Conservation (phyloP, 2,888 invertebrate genomes). For the Rhogogaster chlorosoma region DNA sequence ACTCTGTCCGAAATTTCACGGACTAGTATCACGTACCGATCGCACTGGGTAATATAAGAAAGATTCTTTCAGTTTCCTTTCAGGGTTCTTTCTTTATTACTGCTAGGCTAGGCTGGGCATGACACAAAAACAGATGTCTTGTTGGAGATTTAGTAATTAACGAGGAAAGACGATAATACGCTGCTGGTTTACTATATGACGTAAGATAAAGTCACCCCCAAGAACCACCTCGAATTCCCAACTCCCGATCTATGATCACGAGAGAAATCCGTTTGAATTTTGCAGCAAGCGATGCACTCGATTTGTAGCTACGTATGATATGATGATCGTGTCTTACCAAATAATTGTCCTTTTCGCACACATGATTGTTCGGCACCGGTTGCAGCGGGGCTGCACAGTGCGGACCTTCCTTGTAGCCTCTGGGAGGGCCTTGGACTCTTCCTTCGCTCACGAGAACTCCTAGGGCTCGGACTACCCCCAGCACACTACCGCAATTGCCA, state of each 20-base stretch:
- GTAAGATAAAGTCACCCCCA: neutral
- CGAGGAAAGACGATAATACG: neutral
- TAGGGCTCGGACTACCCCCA: constrained; percentile 75
- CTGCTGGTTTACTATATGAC: neutral
- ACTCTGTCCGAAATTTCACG: constrained; percentile 73
- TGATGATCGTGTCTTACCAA: constrained; percentile 76
- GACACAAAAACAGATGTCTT: constrained; percentile 42
- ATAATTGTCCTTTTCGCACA: constrained; percentile 79
- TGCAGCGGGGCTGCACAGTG: constrained; percentile 81
- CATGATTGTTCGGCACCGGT: constrained; percentile 76
- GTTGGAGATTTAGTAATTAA: constrained; percentile 29
- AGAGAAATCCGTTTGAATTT: neutral
- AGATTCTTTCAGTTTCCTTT: constrained; percentile 50
- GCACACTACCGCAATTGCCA: constrained; percentile 70
- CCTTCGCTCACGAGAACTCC: constrained; percentile 77
- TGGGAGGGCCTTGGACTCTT: constrained; percentile 76
- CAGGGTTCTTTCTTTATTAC: constrained; percentile 50
- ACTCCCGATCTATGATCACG: neutral
- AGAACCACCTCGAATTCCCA: neutral
- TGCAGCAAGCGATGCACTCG: neutral
- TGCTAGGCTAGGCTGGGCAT: constrained; percentile 50
- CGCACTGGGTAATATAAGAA: constrained; percentile 66
- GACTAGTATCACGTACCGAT: constrained; percentile 73
- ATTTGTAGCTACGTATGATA: neutral
- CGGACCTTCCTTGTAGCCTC: constrained; percentile 85